Conservation (phyloP, 2,797 vertebrate genomes). For the Margarornis squamiger region DNA sequence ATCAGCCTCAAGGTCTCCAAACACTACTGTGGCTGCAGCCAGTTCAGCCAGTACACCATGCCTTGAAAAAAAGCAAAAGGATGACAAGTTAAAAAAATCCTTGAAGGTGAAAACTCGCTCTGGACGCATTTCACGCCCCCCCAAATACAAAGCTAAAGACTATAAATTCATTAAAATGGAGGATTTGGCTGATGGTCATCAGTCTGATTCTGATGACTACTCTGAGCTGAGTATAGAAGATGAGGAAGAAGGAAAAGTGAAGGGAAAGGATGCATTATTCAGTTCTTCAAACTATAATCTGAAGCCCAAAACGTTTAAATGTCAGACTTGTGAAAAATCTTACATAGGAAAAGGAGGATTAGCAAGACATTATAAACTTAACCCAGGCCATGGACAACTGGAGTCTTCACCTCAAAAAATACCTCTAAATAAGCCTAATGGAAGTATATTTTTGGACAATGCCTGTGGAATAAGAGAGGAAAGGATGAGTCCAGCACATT, state of each 20-base stretch:
- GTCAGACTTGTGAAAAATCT: constrained; percentile 90
- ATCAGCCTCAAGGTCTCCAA: background rate
- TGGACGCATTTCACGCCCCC: constrained; percentile 91
- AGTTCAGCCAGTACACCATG: background rate
- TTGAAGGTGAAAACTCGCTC: constrained; percentile 91
- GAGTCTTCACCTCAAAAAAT: constrained; percentile 39
- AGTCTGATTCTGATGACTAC: constrained; percentile 94
- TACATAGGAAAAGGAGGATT: constrained; percentile 93
- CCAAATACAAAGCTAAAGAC: constrained; percentile 94
- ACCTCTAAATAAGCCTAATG: constrained; percentile 21
- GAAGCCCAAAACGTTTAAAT: constrained; percentile 86
- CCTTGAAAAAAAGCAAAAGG: constrained; percentile 66
- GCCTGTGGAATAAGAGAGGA: background rate
- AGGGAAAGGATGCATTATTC: constrained; percentile 56
- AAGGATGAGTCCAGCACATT: background rate
- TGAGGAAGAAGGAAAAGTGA: constrained; percentile 82
- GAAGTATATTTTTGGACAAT: background rate
- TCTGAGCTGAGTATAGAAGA: constrained; percentile 92
- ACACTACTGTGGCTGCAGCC: background rate
- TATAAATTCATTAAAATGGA: constrained; percentile 97
- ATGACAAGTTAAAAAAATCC: constrained; percentile 81
- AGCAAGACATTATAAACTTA: constrained; percentile 90
- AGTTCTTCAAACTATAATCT: constrained; percentile 76
- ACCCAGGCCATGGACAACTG: constrained; percentile 83
- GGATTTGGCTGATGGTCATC: constrained; percentile 89